phyloP scores from a whole-genome alignment of 2,797 vertebrate species.

The Sebastes hopkinsi region DNA sequence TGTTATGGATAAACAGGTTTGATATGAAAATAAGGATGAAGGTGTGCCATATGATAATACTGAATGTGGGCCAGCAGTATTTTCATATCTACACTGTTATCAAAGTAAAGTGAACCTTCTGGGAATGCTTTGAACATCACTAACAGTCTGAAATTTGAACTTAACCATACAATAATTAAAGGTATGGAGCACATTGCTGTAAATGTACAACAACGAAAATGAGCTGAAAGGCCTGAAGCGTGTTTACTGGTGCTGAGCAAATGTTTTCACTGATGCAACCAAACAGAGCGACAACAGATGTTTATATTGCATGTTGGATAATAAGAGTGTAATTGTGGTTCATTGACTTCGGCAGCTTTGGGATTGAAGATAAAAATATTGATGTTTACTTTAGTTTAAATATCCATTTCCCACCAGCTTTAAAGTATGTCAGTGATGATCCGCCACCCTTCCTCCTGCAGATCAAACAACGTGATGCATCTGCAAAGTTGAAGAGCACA shows the following conservation, averaged over 20 bases:
- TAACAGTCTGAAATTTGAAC: neutral
- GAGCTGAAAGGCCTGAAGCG: neutral
- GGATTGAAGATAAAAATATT: neutral
- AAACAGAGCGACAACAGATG: neutral
- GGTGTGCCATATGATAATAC: slow-evolving; percentile 18
- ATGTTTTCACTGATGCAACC: neutral
- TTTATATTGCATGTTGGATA: no score
- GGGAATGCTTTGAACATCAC: slow-evolving; percentile 29
- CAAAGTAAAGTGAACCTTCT: slow-evolving; percentile 40
- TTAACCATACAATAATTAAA: neutral
- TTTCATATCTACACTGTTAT: slow-evolving; percentile 32
- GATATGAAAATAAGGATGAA: slow-evolving; percentile 37
- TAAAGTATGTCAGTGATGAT: neutral
- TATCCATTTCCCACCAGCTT: neutral
- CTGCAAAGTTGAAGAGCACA: neutral
- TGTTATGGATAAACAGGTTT: neutral
- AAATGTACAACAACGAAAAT: neutral
- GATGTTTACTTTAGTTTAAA: neutral
- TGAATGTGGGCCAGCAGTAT: neutral
- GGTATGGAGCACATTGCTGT: neutral
- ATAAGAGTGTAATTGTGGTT: no score
- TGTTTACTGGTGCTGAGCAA: neutral
- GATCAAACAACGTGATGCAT: neutral
- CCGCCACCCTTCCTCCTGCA: no score
- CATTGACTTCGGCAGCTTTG: neutral